Base-by-base conservation (phyloP, 2,113 vertebrate species). In the Elgaria multicarinata region DNA sequence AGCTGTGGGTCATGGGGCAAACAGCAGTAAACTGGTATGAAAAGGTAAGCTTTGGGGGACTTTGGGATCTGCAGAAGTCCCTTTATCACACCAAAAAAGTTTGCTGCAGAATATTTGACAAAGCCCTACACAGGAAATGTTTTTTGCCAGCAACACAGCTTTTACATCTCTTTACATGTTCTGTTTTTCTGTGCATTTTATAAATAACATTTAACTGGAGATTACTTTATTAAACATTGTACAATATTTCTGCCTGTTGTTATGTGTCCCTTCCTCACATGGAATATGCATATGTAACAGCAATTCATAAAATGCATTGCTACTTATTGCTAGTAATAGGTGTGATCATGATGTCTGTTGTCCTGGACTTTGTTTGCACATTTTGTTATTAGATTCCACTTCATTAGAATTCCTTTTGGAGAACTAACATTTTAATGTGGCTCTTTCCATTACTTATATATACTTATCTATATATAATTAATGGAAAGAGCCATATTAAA, bases 121-220 rank as follows among this genome's bases (percentile, higher is more conserved):
- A 24, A 85, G 24, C 6, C 12, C 50, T 53, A 53, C 18, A 62
- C 22, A 62, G 58, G 58, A 62, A 62, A 62, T 62, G 20, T 28
- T 72, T 36, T 72, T 55, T 95, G 94, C 87, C 91, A 62, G 72
- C 53, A 66, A 84, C 92, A 88, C 88, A 87, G 91, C 93, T 92
- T 83, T 74, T 93, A 92, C 88, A 90, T 79, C 75, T 90, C 14
- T 44, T 50, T 78, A 8, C 42, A 78, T 1, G 28, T 50, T 28
- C 22, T 78, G 42, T 4, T 44, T 83, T 33, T 46, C 26, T 83
- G 62, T 75, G 72, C 24, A 6, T 83, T 16, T 26, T 67, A 33
- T 46, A 36, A 46, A 20, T 46, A 77, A 77, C 42, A 44, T 42
- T 76, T 10, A 24, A 22, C 44, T 91, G 78, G 81, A 89, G 86